A percentile compares a stretch with the other conserved stretches of the same genome.
These are phyloP conservation scores for Aldrovandia affinis DNA, from an alignment of 2,797 vertebrate genomes.

Conservation along the genomic window DNA sequence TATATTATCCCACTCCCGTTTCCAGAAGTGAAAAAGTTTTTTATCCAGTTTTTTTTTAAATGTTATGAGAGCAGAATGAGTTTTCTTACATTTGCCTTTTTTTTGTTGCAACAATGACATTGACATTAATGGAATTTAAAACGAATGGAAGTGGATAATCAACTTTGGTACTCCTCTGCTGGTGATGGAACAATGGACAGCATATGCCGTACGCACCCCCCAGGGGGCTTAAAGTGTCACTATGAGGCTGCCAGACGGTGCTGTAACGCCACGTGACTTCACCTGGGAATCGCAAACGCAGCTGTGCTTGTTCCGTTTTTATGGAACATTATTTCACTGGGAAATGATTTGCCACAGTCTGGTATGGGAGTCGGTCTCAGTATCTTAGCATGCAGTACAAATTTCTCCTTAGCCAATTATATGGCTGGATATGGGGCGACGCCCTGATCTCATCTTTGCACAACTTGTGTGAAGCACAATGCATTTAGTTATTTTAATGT, in stretches of 20 bases:
- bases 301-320: background rate
- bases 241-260: background rate
- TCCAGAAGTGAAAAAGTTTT: background rate
- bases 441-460: background rate
- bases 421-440: background rate
- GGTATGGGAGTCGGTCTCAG: background rate
- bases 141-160: no score
- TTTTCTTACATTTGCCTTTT: no score
- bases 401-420: background rate
- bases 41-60: background rate
- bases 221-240: slow-evolving; percentile 3
- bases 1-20: no score
- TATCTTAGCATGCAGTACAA: background rate
- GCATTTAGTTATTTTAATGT: no score
- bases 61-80: background rate
- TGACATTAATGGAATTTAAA: no score
- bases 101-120: no score
- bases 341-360: background rate
- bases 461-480: no score
- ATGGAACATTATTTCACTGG: background rate
- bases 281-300: background rate
- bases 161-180: background rate
- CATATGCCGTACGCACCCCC: background rate
- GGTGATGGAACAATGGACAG: background rate
- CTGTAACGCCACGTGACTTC: background rate